These are phyloP conservation scores for Nezara viridula DNA, from an alignment of 2,888 invertebrate species.

Conservation along the genomic window DNA sequence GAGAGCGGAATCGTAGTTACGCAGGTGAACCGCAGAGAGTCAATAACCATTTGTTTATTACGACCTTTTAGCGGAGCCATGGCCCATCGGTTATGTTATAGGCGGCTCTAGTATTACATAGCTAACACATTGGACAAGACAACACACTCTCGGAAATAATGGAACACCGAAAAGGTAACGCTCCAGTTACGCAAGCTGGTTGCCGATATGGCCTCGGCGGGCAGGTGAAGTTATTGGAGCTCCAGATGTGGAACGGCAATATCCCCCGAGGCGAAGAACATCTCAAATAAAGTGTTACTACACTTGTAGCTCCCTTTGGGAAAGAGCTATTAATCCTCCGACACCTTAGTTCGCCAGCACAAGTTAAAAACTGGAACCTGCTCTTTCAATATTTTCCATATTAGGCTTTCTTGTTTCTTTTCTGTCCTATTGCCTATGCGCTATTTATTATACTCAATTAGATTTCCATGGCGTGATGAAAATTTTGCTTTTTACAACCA, in stretches of 20 bases:
- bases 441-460: neutral
- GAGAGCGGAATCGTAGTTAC: slow-evolving; percentile 19
- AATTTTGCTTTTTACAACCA: too few relatives aligned
- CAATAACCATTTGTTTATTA: slow-evolving; percentile 44
- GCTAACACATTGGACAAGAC: slow-evolving; percentile 17
- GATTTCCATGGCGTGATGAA: neutral
- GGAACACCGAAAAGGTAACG: slow-evolving; percentile 34
- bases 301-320: slow-evolving; percentile 19
- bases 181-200: neutral
- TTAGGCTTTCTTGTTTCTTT: neutral
- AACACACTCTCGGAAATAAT: slow-evolving; percentile 36
- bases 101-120: slow-evolving; percentile 33
- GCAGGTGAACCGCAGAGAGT: slow-evolving; percentile 16
- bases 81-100: slow-evolving; percentile 13
- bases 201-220: neutral
- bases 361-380: slow-evolving; percentile 33
- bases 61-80: slow-evolving; percentile 13
- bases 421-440: neutral
- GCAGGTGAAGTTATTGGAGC: slow-evolving; percentile 43
- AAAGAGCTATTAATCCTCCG: neutral
- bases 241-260: slow-evolving; percentile 30
- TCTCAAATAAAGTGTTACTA: slow-evolving; percentile 48
- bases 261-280: slow-evolving; percentile 38
- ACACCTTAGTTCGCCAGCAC: neutral
- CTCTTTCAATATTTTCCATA: slow-evolving; percentile 31